Conservation (phyloP, 2,113 vertebrate genomes). For the Eclectus roratus region DNA sequence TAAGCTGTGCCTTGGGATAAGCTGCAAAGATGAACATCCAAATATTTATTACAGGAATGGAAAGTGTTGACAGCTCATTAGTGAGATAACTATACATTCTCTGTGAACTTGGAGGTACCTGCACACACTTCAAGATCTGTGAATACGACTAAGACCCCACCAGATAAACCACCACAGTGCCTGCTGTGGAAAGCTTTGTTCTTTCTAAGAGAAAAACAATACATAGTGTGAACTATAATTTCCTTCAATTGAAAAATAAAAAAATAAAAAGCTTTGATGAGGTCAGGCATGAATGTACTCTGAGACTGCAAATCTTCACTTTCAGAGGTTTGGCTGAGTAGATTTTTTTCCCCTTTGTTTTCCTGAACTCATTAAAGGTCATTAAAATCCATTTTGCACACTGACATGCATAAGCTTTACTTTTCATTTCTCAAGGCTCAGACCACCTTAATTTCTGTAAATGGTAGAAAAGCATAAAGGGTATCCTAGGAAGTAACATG, state of each 20-base stretch:
- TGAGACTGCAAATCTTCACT: background rate
- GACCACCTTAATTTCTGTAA: background rate
- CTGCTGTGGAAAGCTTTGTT: slow-evolving; percentile 1
- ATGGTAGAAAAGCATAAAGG: background rate
- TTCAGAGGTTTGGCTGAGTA: background rate
- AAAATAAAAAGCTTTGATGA: background rate
- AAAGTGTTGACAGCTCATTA: slow-evolving; percentile 62
- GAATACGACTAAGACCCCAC: background rate
- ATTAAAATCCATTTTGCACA: slow-evolving; percentile 7
- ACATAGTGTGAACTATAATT: slow-evolving; percentile 32
- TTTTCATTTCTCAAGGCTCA: background rate
- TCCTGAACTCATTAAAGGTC: slow-evolving; percentile 3
- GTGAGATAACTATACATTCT: slow-evolving; percentile 50
- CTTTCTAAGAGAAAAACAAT: slow-evolving; percentile 24
- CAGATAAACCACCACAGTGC: background rate
- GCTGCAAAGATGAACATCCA: slow-evolving; percentile 32
- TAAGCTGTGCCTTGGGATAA: background rate
- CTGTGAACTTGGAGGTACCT: slow-evolving; percentile 15
- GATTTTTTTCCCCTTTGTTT: background rate
- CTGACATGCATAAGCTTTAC: background rate
- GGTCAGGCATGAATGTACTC: background rate
- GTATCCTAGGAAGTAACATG: background rate
- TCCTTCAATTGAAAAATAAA: slow-evolving; percentile 11
- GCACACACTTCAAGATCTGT: slow-evolving; percentile 23
- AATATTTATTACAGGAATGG: slow-evolving; percentile 53